Percentiles rank a stretch among this genome's conserved stretches.
These are phyloP conservation scores for Rallus crepitans DNA, from an alignment of 2,797 vertebrate species.

Conservation along the genomic window DNA sequence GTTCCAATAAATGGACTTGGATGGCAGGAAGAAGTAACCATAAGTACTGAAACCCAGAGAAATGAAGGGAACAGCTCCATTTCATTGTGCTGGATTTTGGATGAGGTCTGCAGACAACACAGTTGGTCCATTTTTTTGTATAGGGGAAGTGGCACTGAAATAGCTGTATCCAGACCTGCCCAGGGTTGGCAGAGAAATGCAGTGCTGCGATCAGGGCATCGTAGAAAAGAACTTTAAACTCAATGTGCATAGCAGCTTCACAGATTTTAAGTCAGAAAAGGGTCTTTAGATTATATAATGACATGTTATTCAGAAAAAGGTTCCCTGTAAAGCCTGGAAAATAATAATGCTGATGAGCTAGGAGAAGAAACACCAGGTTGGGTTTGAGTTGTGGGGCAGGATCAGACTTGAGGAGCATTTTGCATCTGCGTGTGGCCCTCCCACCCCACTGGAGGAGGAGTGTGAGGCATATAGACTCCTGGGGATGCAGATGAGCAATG, in stretches of 20 bases:
- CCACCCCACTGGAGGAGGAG: background rate
- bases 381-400: background rate
- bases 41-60: fast-evolving
- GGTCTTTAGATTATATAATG: background rate
- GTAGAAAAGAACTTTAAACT: background rate
- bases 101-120: background rate
- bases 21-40: background rate
- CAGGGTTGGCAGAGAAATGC: background rate
- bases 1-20: background rate
- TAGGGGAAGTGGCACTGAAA: background rate
- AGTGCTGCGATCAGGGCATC: background rate
- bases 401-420: fast-evolving
- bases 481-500: background rate
- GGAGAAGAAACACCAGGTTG: background rate
- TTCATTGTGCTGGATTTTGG: fast-evolving
- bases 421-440: background rate
- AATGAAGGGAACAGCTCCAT: background rate
- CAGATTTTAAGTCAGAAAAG: background rate
- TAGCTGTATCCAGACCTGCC: no score
- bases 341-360: background rate
- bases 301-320: background rate
- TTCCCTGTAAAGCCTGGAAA: background rate
- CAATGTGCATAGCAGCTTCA: fast-evolving
- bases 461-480: background rate
- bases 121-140: no score